phyloP scores from a whole-genome alignment of 2,797 vertebrate genomes.

The Columba guinea region DNA sequence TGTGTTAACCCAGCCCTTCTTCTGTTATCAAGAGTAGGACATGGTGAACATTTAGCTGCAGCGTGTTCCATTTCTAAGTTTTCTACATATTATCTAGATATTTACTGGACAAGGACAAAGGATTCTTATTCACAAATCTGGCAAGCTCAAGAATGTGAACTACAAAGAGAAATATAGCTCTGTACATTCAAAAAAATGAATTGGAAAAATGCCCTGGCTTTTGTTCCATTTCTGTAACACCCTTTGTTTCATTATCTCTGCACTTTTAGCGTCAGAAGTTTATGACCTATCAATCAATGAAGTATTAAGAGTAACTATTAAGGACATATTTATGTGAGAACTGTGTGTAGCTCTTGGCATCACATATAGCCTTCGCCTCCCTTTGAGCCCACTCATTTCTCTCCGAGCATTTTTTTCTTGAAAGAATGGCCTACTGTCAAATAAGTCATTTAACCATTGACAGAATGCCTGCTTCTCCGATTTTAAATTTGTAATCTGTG shows the following conservation, averaged over 20 bases:
- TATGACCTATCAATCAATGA: neutral
- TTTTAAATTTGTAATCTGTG: slow-evolving; percentile 14
- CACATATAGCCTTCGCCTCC: neutral
- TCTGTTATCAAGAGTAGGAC: neutral
- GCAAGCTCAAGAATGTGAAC: neutral
- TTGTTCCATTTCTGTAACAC: slow-evolving; percentile 2
- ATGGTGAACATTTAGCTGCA: neutral
- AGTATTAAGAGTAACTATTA: slow-evolving; percentile 26
- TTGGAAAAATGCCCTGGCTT: neutral
- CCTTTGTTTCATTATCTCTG: slow-evolving; percentile 48
- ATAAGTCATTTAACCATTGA: slow-evolving; percentile 44
- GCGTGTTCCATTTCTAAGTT: neutral
- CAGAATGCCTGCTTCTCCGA: neutral
- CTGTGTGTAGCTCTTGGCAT: slow-evolving; percentile 15
- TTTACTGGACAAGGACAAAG: neutral
- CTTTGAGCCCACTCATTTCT: slow-evolving; percentile 23
- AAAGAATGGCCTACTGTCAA: slow-evolving; percentile 47
- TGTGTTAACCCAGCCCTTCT: neutral
- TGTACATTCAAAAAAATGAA: slow-evolving; percentile 6
- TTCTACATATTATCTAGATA: neutral
- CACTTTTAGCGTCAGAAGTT: slow-evolving; percentile 1
- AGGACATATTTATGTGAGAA: slow-evolving; percentile 57
- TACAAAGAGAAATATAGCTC: slow-evolving; percentile 20
- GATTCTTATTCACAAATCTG: slow-evolving; percentile 27
- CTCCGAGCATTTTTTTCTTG: neutral